Evolutionary conservation across 2,888 invertebrate genomes (phyloP).

Genomic region (Copidosoma aretas): DNA sequence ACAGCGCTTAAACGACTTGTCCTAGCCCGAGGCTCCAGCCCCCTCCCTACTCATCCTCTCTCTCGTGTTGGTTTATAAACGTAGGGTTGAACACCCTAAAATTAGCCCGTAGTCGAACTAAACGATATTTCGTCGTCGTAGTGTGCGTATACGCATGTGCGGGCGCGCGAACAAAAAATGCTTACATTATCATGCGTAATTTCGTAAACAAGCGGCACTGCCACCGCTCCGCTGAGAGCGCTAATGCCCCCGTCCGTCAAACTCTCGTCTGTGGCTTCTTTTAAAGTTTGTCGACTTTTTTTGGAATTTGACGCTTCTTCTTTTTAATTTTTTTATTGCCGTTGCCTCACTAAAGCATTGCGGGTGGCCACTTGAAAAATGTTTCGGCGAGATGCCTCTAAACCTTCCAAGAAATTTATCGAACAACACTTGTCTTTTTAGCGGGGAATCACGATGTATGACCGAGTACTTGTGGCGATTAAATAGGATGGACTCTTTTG

Average conservation of each 20-base stretch:
- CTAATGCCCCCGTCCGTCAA: constrained; percentile 26
- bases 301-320: no score
- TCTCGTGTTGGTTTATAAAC: constrained; percentile 1
- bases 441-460: no score
- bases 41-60: not conserved
- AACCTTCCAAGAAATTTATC: not conserved
- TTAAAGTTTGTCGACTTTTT: constrained; percentile 1
- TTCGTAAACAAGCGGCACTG: constrained; percentile 57
- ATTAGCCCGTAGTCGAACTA: constrained; percentile 55
- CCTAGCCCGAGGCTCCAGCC: constrained; percentile 3
- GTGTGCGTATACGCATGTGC: constrained; percentile 44
- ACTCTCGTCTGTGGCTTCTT: constrained; percentile 30
- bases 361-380: constrained; percentile 54
- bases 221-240: constrained; percentile 39
- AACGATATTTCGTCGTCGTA: constrained; percentile 41
- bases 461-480: no score
- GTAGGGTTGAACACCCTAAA: constrained; percentile 61
- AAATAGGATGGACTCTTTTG: no score
- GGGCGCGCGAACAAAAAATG: constrained; percentile 60
- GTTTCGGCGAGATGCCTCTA: not conserved
- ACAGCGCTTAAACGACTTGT: not conserved
- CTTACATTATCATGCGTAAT: constrained; percentile 63
- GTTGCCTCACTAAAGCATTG: constrained; percentile 46
- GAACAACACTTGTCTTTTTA: not conserved
- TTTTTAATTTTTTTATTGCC: constrained; percentile 3